Base-by-base conservation (phyloP, 92 coral and sea anemone genomes). In the Heteractis magnifica region DNA sequence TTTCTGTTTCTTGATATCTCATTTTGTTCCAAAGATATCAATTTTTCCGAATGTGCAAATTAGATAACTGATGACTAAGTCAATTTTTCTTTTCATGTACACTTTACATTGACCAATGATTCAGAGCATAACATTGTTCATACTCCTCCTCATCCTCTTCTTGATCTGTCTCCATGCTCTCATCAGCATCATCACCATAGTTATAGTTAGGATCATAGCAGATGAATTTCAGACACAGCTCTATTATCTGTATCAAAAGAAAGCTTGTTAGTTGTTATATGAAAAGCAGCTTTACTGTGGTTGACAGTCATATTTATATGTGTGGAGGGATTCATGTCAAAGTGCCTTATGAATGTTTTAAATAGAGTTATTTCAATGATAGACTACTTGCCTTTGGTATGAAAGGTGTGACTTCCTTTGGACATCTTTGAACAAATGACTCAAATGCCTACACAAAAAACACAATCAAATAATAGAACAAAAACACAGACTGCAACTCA, bases 171-270 rank as follows among this genome's bases (percentile, higher is more conserved):
- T 95, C 98, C 98, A 95, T 95, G 75, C 81, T 86, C 65, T 93
- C 99, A 86, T 96, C 99, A 77, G 90, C 93, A 52, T 96, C 99
- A 65, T 93, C 93, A 62, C 99, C 99, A 73, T 96, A 96, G 87
- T 96, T 96, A 76, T 96, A 96, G 90, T 96, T 96, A 19, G 99
- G 99, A 85, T 96, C 99, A 87, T 94, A 96, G 77, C 99, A 96
- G 81, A 96, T 94, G 83, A 93, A 95, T 71, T 92, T 93, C 51
- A 95, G 88, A 73, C 98, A 93, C 6, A 95, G 91, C 68, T 92
- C 94, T 71, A 92, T 89, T 18, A 95, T 95, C 98, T 95, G 86
- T 52, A 77, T 15, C n/a, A 48, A 4, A 76, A 72, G 52, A 13
- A 80, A 6, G 8, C 18, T 80, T 2, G 26, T 19, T 10, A 62